Evolutionary conservation across 2,797 vertebrate genomes (phyloP).

Genomic region (Liparis tanakae): DNA sequence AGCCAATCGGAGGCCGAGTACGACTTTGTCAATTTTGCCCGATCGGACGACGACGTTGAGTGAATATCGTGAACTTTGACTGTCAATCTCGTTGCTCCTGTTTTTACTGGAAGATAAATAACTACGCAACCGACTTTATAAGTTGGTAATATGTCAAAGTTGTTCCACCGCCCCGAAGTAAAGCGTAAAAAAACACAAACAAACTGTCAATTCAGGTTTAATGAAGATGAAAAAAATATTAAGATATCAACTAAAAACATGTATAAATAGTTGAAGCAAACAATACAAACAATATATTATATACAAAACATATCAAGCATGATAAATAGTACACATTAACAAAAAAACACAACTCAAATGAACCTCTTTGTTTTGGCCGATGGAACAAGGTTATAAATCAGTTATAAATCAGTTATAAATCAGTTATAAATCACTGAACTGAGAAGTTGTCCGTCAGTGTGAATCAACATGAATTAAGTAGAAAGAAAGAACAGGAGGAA

Average conservation of each 20-base stretch:
- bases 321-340: too few relatives aligned
- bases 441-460: too few relatives aligned
- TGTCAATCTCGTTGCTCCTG: background rate
- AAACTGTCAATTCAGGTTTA: background rate
- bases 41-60: background rate
- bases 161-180: background rate
- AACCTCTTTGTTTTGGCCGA: too few relatives aligned
- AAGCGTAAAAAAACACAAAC: background rate
- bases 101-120: background rate
- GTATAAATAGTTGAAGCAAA: too few relatives aligned
- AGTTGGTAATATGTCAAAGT: background rate
- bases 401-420: too few relatives aligned
- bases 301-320: too few relatives aligned
- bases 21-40: background rate
- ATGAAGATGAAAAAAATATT: background rate
- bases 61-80: background rate
- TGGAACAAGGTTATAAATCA: too few relatives aligned
- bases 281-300: too few relatives aligned
- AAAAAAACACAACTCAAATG: too few relatives aligned
- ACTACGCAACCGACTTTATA: background rate
- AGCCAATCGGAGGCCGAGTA: background rate
- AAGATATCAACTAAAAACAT: too few relatives aligned
- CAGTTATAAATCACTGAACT: too few relatives aligned
- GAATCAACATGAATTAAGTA: background rate
- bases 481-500: conserved; percentile 6